Conservation (phyloP, 2,113 vertebrate species). For the Setophaga kirtlandii region DNA sequence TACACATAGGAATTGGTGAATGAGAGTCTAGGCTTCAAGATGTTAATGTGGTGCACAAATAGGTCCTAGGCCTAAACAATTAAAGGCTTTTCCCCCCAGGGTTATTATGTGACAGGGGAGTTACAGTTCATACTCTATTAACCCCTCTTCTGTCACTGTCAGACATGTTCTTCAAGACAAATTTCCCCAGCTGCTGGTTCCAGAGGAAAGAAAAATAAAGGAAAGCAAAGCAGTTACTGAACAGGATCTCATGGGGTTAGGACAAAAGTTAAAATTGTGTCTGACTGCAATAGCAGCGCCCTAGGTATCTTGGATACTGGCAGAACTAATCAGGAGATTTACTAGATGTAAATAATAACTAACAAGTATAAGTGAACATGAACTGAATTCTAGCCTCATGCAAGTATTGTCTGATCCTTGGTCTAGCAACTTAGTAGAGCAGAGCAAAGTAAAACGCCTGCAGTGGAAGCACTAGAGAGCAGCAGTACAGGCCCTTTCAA, state of each 20-base stretch:
- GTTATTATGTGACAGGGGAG: neutral
- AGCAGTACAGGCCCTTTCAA: neutral
- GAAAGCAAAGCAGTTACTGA: neutral
- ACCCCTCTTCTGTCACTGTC: neutral
- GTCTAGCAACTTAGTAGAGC: neutral
- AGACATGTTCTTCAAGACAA: neutral
- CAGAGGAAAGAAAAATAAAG: neutral
- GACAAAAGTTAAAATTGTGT: neutral
- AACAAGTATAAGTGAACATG: neutral
- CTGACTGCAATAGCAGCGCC: neutral
- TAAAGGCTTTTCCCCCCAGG: neutral
- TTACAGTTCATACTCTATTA: neutral
- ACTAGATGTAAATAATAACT: neutral
- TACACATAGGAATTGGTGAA: neutral
- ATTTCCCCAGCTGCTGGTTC: neutral
- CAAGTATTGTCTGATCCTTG: neutral
- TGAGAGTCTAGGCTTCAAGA: neutral
- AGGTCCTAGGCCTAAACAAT: neutral
- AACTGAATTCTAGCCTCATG: neutral
- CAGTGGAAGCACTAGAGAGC: neutral
- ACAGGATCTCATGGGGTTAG: neutral
- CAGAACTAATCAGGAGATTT: neutral
- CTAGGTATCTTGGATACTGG: neutral
- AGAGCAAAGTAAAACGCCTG: neutral
- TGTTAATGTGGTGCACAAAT: rapidly evolving